phyloP scores from a whole-genome alignment of 1,140 invertebrate species.

The Oppia nitens region DNA sequence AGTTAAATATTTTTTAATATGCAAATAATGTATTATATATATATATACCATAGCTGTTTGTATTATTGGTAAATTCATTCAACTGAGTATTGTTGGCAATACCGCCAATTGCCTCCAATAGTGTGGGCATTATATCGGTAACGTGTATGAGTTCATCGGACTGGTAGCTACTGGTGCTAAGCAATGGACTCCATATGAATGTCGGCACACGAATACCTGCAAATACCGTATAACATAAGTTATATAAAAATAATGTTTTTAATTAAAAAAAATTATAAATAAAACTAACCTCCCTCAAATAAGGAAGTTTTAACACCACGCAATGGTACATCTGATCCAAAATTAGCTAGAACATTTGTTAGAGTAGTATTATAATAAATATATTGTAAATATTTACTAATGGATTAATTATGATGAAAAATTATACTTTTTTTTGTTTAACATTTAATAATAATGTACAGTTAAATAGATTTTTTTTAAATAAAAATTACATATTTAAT shows the following conservation, averaged over 20 bases:
- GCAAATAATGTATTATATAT: no score
- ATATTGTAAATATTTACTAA: no score
- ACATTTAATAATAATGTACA: neutral
- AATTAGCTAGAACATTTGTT: neutral
- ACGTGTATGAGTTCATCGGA: slow-evolving; percentile 16
- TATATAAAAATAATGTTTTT: no score
- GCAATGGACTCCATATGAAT: slow-evolving; percentile 25
- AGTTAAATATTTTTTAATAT: no score
- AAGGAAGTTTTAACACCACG: slow-evolving; percentile 33
- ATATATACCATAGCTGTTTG: neutral
- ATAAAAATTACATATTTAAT: no score
- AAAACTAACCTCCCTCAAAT: slow-evolving; percentile 33
- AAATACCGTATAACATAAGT: no score
- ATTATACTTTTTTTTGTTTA: neutral
- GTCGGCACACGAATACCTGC: slow-evolving; percentile 23
- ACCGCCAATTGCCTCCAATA: slow-evolving; percentile 16
- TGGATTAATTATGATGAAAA: no score
- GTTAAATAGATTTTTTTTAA: no score
- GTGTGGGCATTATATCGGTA: slow-evolving; percentile 19
- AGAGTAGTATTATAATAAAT: no score
- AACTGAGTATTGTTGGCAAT: neutral
- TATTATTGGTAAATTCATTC: no score
- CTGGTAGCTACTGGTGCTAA: slow-evolving; percentile 2
- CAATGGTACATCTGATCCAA: slow-evolving; percentile 30
- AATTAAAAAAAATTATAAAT: no score